Evolutionary conservation across 2,113 vertebrate genomes (phyloP).

Genomic region (Laticauda laticaudata): DNA sequence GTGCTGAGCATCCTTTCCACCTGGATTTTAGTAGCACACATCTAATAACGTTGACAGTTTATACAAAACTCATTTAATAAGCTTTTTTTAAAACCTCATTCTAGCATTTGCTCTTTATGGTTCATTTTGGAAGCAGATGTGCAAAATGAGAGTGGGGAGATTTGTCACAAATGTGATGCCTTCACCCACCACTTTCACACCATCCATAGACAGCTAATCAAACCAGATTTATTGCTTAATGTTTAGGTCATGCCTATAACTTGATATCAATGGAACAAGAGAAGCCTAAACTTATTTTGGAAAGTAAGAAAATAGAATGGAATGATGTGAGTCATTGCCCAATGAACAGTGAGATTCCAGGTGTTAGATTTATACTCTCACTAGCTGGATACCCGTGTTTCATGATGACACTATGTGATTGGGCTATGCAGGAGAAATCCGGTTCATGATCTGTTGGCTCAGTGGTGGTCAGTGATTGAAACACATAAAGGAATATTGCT

Average conservation of each 20-base stretch:
- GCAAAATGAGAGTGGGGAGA: background rate
- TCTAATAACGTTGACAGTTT: conserved; percentile 34
- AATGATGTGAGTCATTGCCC: background rate
- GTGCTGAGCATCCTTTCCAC: conserved; percentile 29
- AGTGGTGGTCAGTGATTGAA: too few species aligned
- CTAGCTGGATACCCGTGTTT: too few species aligned
- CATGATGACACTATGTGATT: too few species aligned
- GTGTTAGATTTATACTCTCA: background rate
- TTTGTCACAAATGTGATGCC: background rate
- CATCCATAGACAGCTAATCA: background rate
- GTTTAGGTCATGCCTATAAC: background rate
- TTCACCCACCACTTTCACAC: background rate
- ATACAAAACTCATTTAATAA: conserved; percentile 40
- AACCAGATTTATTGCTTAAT: background rate
- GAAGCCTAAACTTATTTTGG: background rate
- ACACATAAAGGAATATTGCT: too few species aligned
- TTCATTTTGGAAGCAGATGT: conserved; percentile 9
- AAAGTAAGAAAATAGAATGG: background rate
- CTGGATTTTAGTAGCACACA: conserved; percentile 27
- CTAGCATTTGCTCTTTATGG: conserved; percentile 15
- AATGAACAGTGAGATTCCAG: background rate
- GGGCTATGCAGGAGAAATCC: too few species aligned
- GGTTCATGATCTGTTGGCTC: too few species aligned
- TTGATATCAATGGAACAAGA: background rate
- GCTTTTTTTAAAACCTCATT: background rate